Conservation (phyloP, 2,888 invertebrate genomes). For the Hirtodrosophila alboralis region DNA sequence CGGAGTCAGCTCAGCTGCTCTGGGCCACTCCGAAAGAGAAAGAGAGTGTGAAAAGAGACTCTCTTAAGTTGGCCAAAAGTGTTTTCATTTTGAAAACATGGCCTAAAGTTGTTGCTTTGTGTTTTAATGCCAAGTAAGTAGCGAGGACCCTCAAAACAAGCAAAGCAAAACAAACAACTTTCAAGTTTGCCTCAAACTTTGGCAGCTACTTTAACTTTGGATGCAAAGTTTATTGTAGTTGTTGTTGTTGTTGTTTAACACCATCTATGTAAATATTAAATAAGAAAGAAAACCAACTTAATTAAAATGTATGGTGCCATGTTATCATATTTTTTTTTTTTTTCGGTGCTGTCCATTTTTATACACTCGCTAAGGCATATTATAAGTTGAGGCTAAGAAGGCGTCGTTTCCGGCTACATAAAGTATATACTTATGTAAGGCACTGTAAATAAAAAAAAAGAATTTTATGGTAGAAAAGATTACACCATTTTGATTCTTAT, state of each 20-base stretch:
- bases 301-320: conserved; percentile 72
- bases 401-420: no score
- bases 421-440: no score
- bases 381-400: no score
- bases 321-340: conserved; percentile 23
- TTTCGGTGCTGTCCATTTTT: neutral
- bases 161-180: conserved; percentile 51
- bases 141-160: conserved; percentile 15
- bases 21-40: conserved; percentile 54
- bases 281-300: conserved; percentile 65
- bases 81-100: conserved; percentile 37
- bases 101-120: conserved; percentile 41
- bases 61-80: conserved; percentile 41
- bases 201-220: conserved; percentile 31
- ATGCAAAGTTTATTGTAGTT: conserved; percentile 18
- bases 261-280: conserved; percentile 67
- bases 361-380: no score
- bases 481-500: no score
- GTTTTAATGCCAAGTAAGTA: conserved; percentile 40
- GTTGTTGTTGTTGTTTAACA: conserved; percentile 46
- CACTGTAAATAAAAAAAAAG: no score
- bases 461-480: no score
- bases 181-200: conserved; percentile 47
- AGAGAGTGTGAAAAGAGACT: conserved; percentile 1
- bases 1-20: conserved; percentile 48